Evolutionary conservation across 2,888 invertebrate genomes (phyloP).

Genomic region (Cerastis rubricosa): DNA sequence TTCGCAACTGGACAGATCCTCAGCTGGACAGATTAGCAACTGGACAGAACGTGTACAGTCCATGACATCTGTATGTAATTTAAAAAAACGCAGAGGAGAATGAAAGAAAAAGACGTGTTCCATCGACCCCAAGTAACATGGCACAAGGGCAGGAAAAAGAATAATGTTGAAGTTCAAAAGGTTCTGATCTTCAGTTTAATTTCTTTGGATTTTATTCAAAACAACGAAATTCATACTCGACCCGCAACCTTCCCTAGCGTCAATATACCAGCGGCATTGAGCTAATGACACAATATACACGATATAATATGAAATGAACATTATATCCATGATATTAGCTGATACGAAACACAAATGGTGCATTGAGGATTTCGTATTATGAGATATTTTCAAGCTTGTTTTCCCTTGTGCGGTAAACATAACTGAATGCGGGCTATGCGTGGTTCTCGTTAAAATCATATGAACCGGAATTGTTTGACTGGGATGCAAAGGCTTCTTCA

Average conservation of each 20-base stretch:
- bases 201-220: neutral
- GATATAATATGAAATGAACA: conserved; percentile 40
- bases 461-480: neutral
- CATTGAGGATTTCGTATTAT: conserved; percentile 14
- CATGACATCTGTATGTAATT: too few species aligned
- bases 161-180: neutral
- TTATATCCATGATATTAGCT: conserved; percentile 42
- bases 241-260: conserved; percentile 35
- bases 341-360: conserved; percentile 27
- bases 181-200: neutral
- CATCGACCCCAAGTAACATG: too few species aligned
- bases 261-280: conserved; percentile 46
- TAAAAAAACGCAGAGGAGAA: too few species aligned
- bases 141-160: too few species aligned
- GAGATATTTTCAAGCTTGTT: conserved; percentile 15
- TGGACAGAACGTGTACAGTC: too few species aligned
- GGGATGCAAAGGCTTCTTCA: neutral
- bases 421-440: neutral
- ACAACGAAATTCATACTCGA: neutral
- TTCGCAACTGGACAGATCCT: too few species aligned
- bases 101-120: too few species aligned
- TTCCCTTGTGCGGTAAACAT: conserved; percentile 12
- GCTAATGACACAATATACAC: conserved; percentile 56
- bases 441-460: conserved; percentile 13
- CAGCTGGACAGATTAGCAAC: too few species aligned